Evolutionary conservation across 35 echinoderm and acorn worm genomes (phyloP), one percentile per base, ranked within the genome.

Genomic region (Patiria miniata): DNA sequence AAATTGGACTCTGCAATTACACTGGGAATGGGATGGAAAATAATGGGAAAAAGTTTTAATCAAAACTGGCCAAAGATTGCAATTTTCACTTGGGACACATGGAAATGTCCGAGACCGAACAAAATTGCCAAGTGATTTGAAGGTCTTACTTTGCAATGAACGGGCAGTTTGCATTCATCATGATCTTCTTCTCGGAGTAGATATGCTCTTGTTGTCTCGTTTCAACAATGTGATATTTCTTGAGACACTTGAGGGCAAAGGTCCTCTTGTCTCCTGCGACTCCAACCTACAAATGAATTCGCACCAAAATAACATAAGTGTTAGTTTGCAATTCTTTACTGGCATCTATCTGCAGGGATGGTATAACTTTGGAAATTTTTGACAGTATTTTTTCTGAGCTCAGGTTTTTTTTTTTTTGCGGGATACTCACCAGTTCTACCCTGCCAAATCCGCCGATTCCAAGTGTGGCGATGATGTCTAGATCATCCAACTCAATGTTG

Each of bases 171-270:
- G 94, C 88, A 32, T 97, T 87, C 65, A 92, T 86, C 94, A 97
- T 97, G 18, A 97, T 88, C 85, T 89, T 92, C 26, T 97, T 97
- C 86, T 97, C 94, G 3, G 94, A 97, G 77, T 89, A 93, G 44
- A 97, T 93, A 83, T 97, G 94, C 79, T 97, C 94, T 68, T 93
- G 86, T 57, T 97, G 94, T 81, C 87, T 97, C 3, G 94, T 97
- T 28, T 97, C 94, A 10, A 97, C 94, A 28, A 97, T 97, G 77
- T 97, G 94, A 6, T 93, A 59, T 47, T 97, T 97, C 87, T 97
- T 97, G 15, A 97, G 94, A 79, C 90, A 91, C 83, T 97, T 97
- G 14, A 97, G 60, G 54, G 94, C 94, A 65, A 79, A 97, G 21
- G 86, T 97, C 38, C 77, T 81, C 77, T 97, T 92, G 76, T 92